Percentiles rank a stretch among this genome's conserved stretches.
phyloP scores from a whole-genome alignment of 2,888 invertebrate species.

The Harpagoxenus sublaevis region DNA sequence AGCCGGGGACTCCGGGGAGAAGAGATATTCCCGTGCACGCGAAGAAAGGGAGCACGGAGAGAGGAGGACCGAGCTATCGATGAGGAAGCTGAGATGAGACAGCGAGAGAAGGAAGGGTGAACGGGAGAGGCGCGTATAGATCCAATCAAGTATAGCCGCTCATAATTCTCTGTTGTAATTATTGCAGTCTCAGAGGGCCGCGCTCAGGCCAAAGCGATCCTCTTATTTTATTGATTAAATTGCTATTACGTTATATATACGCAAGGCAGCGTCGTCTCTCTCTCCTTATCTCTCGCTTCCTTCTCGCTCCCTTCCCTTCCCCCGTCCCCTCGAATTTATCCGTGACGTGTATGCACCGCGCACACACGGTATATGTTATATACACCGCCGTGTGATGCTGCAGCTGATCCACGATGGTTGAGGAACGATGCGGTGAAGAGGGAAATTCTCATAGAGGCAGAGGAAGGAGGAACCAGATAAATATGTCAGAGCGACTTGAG shows the following conservation, averaged over 20 bases:
- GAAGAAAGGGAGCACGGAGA: conserved; percentile 53
- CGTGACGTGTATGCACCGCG: conserved; percentile 45
- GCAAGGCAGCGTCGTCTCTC: conserved; percentile 63
- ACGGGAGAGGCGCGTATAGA: conserved; percentile 79
- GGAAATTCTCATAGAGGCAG: conserved; percentile 74
- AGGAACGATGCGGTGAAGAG: conserved; percentile 59
- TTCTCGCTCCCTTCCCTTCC: not conserved
- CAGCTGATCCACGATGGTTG: conserved; percentile 66
- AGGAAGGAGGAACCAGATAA: conserved; percentile 78
- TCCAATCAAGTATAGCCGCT: conserved; percentile 84
- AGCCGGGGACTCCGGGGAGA: conserved; percentile 33
- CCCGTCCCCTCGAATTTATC: not conserved
- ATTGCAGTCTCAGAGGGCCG: conserved; percentile 81
- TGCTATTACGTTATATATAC: conserved; percentile 82
- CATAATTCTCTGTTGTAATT: conserved; percentile 85
- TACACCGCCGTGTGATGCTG: conserved; percentile 66
- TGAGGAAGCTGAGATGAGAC: conserved; percentile 38
- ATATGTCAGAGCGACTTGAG: conserved; percentile 77
- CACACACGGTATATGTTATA: conserved; percentile 44
- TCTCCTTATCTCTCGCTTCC: conserved; percentile 14
- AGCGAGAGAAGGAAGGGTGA: conserved; percentile 49
- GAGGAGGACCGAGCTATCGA: conserved; percentile 51
- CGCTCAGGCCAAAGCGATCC: conserved; percentile 75
- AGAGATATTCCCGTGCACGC: conserved; percentile 53
- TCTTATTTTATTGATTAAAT: conserved; percentile 85